Base-by-base conservation (phyloP, 2,888 invertebrate species). In the Urechis unicinctus region DNA sequence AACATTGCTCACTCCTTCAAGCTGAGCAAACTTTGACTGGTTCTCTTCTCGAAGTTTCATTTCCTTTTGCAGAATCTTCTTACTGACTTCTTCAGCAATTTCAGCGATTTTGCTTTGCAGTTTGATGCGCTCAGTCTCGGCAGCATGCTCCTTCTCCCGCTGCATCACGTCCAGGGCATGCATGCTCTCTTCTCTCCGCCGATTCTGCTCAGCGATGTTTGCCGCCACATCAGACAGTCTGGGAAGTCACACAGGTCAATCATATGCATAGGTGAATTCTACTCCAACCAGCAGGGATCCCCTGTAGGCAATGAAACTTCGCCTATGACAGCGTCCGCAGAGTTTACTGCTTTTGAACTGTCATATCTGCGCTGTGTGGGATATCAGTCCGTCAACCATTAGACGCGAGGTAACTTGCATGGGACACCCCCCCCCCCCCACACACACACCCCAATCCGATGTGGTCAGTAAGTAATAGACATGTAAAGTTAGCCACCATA, bases 1-100 rank as follows among this genome's bases (percentile, higher is more conserved):
- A 5, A 46, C 25, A 4, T 24, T 46, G n/a, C 1, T 21, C 22
- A 46, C 2, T 66, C 68, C 70, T 60, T 77, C 76, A 5, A 76
- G 58, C 48, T 73, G 69, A 24, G 67, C 53, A 56, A 63, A 70
- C 61, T 70, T 71, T 21, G 67, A 66, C 58, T 74, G 73, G 29
- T 69, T 65, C 43, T 77, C 77, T 52, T 77, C 76, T 25, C 72
- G 54, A 0, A 75, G 65, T 58, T 72, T 74, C 56, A 75, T 71
- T 59, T 77, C 77, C 59, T 73, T 74, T 36, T 68, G 61, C 13
- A 72, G 60, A 4, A 75, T 56, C 50, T 68, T 67, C 58, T 72
- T 70, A 60, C 71, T 74, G 43, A 74, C 66, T 55, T 77, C 75
- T 46, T 77, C 77, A 46, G 70, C 64, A 2, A 67, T 67, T 53